Conservation (phyloP, 1,140 invertebrate species). For the Sesamia nonagrioides region DNA sequence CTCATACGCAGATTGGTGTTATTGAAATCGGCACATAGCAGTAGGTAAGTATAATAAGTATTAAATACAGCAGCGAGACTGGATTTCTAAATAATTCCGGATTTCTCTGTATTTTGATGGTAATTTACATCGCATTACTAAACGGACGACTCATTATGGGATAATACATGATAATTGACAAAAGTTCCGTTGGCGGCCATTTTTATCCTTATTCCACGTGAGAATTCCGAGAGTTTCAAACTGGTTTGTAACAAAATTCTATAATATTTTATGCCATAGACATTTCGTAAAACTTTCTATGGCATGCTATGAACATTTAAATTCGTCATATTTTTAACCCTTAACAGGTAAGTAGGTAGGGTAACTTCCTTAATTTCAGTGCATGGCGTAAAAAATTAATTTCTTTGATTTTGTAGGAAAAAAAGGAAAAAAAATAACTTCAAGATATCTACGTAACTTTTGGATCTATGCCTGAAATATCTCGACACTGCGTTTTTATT, state of each 20-base stretch:
- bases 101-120: conserved; percentile 56
- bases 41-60: background rate
- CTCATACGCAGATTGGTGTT: background rate
- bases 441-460: no score
- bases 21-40: background rate
- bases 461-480: no score
- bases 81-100: conserved; percentile 58
- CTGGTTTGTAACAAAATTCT: background rate
- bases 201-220: conserved; percentile 38
- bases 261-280: background rate
- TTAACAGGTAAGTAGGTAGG: no score
- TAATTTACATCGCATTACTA: conserved; percentile 56
- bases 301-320: no score
- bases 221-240: conserved; percentile 18
- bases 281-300: background rate
- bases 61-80: conserved; percentile 16
- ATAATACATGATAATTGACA: conserved; percentile 72
- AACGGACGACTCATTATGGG: conserved; percentile 22
- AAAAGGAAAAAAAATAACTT: no score
- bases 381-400: no score
- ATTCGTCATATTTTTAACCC: no score
- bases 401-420: no score
- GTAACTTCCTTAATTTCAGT: no score
- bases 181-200: conserved; percentile 38
- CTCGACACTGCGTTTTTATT: no score